Evolutionary conservation across 2,797 vertebrate genomes (phyloP), one percentile per base, ranked within the genome.

Genomic region (Cheirogaleus major): DNA sequence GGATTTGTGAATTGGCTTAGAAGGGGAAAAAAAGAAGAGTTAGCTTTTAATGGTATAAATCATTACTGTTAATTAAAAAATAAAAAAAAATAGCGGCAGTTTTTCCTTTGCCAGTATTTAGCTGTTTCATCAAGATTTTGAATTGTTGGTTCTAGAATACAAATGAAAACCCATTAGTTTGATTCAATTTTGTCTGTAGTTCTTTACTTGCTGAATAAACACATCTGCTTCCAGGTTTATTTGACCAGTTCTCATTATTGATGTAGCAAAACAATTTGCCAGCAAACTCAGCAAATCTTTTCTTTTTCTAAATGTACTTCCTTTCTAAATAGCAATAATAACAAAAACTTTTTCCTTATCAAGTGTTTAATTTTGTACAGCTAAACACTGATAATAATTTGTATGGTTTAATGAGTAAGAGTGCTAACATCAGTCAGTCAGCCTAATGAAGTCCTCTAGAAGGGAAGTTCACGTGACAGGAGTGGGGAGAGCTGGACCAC

Each of bases 111-210:
- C 48, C 25, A 45, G 25, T 70, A 12, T 95, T 93, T 81, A 95
- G 93, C 93, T 97, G 55, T 72, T 63, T 98, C 80, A 94, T 94
- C 93, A 95, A 67, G 72, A 92, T 88, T 96, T 76, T 94, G 89
- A 90, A 90, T 95, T 92, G 84, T 41, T 98, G 52, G 59, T 97
- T 97, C 93, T 93, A 75, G 89, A 96, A 96, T 88, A 79, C 65
- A 94, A 95, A 32, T 43, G 65, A 91, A 93, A 93, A 75, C 75
- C 18, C 63, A 57, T 95, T 95, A 86, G 57, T 97, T 94, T 96
- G 69, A 83, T 96, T 97, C 23, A 20, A n/a, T 97, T 97, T 97
- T 95, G 91, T 96, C 86, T 93, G 0, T 96, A 90, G 89, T 93
- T 92, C 72, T 95, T 92, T 93, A 80, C 81, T 89, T 81, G 95